These are phyloP conservation scores for Pogonomyrmex californicus DNA, from an alignment of 1,140 invertebrate species.

Conservation along the genomic window DNA sequence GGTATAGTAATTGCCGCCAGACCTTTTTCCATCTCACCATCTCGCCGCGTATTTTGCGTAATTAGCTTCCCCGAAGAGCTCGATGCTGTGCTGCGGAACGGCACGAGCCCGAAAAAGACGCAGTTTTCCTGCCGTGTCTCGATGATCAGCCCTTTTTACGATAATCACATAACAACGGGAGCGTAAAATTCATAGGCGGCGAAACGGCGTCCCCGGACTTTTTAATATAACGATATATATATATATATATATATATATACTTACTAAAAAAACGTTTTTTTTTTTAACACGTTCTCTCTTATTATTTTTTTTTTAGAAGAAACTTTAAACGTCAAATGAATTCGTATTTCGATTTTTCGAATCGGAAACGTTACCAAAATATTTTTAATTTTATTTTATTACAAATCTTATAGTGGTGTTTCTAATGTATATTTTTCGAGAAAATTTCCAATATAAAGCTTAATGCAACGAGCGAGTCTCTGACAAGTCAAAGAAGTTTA, in stretches of 20 bases:
- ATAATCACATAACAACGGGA: conserved; percentile 71
- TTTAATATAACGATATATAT: conserved; percentile 34
- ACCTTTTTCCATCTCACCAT: conserved; percentile 63
- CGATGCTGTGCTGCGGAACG: conserved; percentile 16
- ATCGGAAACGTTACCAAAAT: background rate
- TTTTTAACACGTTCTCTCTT: no score
- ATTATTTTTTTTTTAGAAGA: background rate
- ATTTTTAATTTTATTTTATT: background rate
- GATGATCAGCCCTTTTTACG: conserved; percentile 60
- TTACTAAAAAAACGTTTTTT: background rate
- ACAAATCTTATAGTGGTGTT: background rate
- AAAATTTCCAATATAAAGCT: background rate
- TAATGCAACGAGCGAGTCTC: background rate
- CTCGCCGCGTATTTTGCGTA: conserved; percentile 68
- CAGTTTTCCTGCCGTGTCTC: conserved; percentile 5
- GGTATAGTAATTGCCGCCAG: conserved; percentile 67
- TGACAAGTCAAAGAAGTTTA: background rate
- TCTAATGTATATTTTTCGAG: background rate
- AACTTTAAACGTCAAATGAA: background rate
- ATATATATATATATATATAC: background rate
- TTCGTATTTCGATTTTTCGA: background rate
- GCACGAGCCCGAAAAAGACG: conserved; percentile 66
- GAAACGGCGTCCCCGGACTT: background rate
- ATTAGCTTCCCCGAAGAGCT: conserved; percentile 69
- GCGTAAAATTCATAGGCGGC: conserved; percentile 73